Percentiles rank a stretch among this genome's conserved stretches.
Conservation (phyloP, 1,140 invertebrate species). For the Drosophila arawakana region DNA sequence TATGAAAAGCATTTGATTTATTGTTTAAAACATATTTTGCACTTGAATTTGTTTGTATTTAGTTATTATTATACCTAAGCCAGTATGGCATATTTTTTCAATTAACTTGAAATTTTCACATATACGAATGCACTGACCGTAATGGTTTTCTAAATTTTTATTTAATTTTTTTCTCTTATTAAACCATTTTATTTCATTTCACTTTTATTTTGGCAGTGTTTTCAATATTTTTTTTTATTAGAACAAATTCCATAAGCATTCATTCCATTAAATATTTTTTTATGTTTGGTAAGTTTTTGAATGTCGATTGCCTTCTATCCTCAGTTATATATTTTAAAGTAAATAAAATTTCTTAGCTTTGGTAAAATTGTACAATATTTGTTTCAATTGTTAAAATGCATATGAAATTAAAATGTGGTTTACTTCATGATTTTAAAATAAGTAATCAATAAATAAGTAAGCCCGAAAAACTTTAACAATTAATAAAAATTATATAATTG, state of each 20-base stretch:
- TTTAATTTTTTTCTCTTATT: slow-evolving; percentile 26
- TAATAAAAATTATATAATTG: slow-evolving; percentile 38
- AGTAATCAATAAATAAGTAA: slow-evolving; percentile 50
- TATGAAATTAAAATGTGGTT: slow-evolving; percentile 41
- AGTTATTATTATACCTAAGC: slow-evolving; percentile 40
- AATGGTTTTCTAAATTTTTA: slow-evolving; percentile 25
- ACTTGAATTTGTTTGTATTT: slow-evolving; percentile 69
- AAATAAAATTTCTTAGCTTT: slow-evolving; percentile 67
- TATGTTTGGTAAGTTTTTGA: slow-evolving; percentile 33
- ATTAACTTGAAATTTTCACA: slow-evolving; percentile 40
- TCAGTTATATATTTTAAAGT: slow-evolving; percentile 36
- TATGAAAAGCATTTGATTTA: slow-evolving; percentile 47
- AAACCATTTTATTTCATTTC: slow-evolving; percentile 46
- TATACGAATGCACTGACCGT: slow-evolving; percentile 36
- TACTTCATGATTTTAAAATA: slow-evolving; percentile 56
- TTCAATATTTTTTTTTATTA: slow-evolving; percentile 48
- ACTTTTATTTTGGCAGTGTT: slow-evolving; percentile 79
- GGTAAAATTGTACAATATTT: slow-evolving; percentile 77
- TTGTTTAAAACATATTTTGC: slow-evolving; percentile 83
- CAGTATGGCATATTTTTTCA: slow-evolving; percentile 37
- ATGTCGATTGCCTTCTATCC: slow-evolving; percentile 26
- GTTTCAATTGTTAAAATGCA: slow-evolving; percentile 55
- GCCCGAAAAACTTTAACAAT: slow-evolving; percentile 52
- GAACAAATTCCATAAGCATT: slow-evolving; percentile 60
- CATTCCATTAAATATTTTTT: slow-evolving; percentile 19